Percentiles rank a stretch among this genome's conserved stretches.
These are phyloP conservation scores for Urocitellus parryii DNA, from an alignment of 2,113 vertebrate species.

Conservation along the genomic window DNA sequence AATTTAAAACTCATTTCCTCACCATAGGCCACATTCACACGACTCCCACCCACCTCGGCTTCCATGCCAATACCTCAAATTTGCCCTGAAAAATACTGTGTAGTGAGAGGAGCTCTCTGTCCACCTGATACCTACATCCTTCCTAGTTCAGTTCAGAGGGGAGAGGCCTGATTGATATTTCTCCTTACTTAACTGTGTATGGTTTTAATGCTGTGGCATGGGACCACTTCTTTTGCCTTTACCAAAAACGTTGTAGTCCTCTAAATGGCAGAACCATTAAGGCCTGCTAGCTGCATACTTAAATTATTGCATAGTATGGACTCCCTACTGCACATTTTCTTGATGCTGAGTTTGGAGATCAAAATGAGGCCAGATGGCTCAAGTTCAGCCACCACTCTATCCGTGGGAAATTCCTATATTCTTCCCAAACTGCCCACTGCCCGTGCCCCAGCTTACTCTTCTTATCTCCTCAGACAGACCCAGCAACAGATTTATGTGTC, in stretches of 20 bases:
- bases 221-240: neutral
- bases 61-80: neutral
- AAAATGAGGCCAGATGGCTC: neutral
- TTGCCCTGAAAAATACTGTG: neutral
- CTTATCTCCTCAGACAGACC: neutral
- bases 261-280: neutral
- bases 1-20: conserved; percentile 61
- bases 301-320: neutral
- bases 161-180: neutral
- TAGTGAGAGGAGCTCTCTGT: neutral
- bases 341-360: neutral
- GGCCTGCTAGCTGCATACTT: neutral
- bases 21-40: neutral
- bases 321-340: neutral
- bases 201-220: neutral
- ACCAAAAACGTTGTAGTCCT: neutral
- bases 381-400: neutral
- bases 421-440: neutral
- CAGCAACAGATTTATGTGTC: neutral
- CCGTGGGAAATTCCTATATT: neutral
- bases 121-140: neutral
- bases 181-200: neutral
- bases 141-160: neutral
- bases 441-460: neutral
- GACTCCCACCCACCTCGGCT: too few relatives aligned